Percentiles rank a stretch among this genome's conserved stretches.
These are phyloP conservation scores for Zapus hudsonius DNA, from an alignment of 2,113 vertebrate genomes.

Conservation along the genomic window DNA sequence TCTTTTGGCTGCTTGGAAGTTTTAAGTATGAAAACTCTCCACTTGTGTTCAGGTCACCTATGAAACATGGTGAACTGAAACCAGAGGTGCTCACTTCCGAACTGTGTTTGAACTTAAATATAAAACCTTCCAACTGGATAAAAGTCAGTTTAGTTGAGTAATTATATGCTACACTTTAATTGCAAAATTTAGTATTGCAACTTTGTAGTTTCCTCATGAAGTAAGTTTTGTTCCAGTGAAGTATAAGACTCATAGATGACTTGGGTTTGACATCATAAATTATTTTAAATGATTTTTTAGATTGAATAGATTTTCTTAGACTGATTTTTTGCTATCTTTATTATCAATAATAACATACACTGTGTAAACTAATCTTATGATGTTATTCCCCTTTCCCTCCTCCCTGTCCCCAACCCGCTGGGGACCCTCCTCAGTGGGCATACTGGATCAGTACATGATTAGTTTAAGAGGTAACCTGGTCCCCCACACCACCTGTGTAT, in stretches of 20 bases:
- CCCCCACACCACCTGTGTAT: too few species aligned
- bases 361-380: too few species aligned
- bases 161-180: neutral
- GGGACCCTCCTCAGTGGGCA: too few species aligned
- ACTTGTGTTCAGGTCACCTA: conserved; percentile 64
- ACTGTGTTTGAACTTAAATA: conserved; percentile 51
- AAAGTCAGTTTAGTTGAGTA: conserved; percentile 3
- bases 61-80: neutral
- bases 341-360: too few species aligned
- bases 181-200: neutral
- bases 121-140: neutral
- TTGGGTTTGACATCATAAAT: neutral
- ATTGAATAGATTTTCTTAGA: neutral
- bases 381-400: too few species aligned
- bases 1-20: conserved; percentile 70
- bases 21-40: conserved; percentile 48
- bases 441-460: too few species aligned
- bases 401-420: too few species aligned
- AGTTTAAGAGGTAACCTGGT: too few species aligned
- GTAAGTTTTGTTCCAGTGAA: neutral
- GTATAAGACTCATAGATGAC: neutral
- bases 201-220: neutral
- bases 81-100: neutral
- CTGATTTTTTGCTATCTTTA: neutral
- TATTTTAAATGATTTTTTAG: neutral